These are phyloP conservation scores for Notolabrus celidotus DNA, from an alignment of 2,797 vertebrate species.

Conservation along the genomic window DNA sequence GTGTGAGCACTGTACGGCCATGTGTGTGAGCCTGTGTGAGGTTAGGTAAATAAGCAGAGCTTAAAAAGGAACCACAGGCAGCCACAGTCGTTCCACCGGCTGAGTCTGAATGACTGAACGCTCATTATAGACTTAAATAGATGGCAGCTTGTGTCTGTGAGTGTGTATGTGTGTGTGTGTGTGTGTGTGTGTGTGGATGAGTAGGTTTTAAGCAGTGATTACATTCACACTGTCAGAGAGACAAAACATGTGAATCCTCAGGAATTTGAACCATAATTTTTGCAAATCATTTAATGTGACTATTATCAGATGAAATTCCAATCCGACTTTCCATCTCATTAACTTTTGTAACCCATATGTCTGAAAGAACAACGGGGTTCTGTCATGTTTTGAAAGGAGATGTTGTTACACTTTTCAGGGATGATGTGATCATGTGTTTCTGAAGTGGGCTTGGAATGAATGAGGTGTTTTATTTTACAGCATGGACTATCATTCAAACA, in stretches of 20 bases:
- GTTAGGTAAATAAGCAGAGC: conserved; percentile 85
- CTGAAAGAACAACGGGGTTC: conserved; percentile 6
- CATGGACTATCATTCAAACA: not conserved
- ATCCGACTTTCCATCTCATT: conserved; percentile 43
- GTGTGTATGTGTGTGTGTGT: conserved; percentile 39
- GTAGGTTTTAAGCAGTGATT: conserved; percentile 66
- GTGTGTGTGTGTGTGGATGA: conserved; percentile 53
- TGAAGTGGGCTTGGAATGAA: not conserved
- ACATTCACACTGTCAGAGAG: conserved; percentile 62
- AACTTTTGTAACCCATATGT: conserved; percentile 37
- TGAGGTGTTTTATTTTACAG: not conserved
- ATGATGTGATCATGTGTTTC: conserved; percentile 4
- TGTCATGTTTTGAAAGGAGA: conserved; percentile 29
- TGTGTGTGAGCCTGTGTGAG: conserved; percentile 76
- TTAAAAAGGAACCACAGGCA: conserved; percentile 83
- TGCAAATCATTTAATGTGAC: conserved; percentile 54
- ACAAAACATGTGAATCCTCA: conserved; percentile 67
- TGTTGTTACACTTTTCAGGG: conserved; percentile 18
- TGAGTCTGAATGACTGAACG: conserved; percentile 80
- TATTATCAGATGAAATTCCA: conserved; percentile 60
- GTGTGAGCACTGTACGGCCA: conserved; percentile 22
- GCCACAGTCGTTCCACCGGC: conserved; percentile 79
- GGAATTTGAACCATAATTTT: conserved; percentile 46
- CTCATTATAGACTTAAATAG: conserved; percentile 85
- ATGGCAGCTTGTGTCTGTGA: conserved; percentile 67